These are phyloP conservation scores for Hemichromis elongatus DNA, from an alignment of 2,113 vertebrate species.

Conservation along the genomic window DNA sequence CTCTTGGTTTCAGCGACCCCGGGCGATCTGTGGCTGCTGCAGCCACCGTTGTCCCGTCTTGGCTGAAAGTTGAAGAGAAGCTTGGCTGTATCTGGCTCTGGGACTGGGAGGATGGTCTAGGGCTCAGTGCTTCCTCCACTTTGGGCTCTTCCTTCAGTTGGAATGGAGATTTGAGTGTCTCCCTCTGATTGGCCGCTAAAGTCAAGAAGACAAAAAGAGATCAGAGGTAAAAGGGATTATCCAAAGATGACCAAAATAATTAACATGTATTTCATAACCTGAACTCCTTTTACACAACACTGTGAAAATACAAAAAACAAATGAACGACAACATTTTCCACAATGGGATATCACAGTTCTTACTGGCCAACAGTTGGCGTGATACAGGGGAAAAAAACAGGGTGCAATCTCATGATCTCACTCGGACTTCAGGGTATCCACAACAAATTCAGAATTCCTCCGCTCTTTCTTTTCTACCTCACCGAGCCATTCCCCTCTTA, in stretches of 20 bases:
- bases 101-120: conserved; percentile 63
- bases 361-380: background rate
- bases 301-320: background rate
- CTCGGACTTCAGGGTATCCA: conserved; percentile 24
- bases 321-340: conserved; percentile 8
- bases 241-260: background rate
- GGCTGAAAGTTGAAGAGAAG: conserved; percentile 76
- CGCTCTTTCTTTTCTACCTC: conserved; percentile 2
- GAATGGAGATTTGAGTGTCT: conserved; percentile 87
- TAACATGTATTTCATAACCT: background rate
- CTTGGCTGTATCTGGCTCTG: conserved; percentile 66
- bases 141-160: conserved; percentile 92
- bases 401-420: conserved; percentile 24
- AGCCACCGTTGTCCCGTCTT: conserved; percentile 68
- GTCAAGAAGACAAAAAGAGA: conserved; percentile 1
- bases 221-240: background rate
- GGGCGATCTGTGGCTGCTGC: conserved; percentile 31
- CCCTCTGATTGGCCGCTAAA: conserved; percentile 96
- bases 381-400: background rate
- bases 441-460: conserved; percentile 16
- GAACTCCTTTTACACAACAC: background rate
- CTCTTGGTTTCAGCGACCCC: conserved; percentile 66
- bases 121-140: conserved; percentile 78
- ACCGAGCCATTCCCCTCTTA: background rate
- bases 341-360: background rate